Evolutionary conservation across 1,140 invertebrate genomes (phyloP), one percentile per base, ranked within the genome.

Genomic region (Hycleus phaleratus): DNA sequence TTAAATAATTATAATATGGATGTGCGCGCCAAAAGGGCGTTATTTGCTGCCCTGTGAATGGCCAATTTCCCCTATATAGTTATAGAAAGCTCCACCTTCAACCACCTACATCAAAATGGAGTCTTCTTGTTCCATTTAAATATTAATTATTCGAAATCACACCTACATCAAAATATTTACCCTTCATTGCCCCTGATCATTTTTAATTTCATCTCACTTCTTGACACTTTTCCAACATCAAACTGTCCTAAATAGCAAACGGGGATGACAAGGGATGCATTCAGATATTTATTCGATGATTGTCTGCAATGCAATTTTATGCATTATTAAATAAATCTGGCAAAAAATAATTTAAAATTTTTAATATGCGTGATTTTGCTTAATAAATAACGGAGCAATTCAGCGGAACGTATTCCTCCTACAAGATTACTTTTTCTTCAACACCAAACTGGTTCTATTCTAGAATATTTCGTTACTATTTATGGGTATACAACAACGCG

Each of bases 101-200:
- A 46, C 42, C 56, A 57, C 56, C 56, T 49, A 56, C 54, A 26
- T 46, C 47, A 61, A 61, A 61, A 61, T 61, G 60, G 60, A 61
- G 60, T 48, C 53, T 38, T 40, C 38, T 48, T 32, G 12, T n/a
- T 42, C 26, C 24, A 58, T 58, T 58, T 58, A 61, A 61, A 58
- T 54, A 61, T 61, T 61, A 61, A 61, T 61, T 61, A 61, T 46
- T 32, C 9, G 18, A 49, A 61, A 61, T 61, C 60, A 58, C 55
- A 58, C 60, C 60, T 56, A 44, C 45, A 54, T 61, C 60, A 61
- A 61, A 61, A 61, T 58, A 61, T 61, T 61, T 61, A 61, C 55
- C 60, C 45, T 58, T 61, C 49, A 46, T 32, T 43, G 42, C 46
- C 46, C 52, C 48, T 46, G 48, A 48, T 57, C 55, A 57, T 57